phyloP scores from a whole-genome alignment of 2,797 vertebrate genomes.

The Atherinosoma microstoma region DNA sequence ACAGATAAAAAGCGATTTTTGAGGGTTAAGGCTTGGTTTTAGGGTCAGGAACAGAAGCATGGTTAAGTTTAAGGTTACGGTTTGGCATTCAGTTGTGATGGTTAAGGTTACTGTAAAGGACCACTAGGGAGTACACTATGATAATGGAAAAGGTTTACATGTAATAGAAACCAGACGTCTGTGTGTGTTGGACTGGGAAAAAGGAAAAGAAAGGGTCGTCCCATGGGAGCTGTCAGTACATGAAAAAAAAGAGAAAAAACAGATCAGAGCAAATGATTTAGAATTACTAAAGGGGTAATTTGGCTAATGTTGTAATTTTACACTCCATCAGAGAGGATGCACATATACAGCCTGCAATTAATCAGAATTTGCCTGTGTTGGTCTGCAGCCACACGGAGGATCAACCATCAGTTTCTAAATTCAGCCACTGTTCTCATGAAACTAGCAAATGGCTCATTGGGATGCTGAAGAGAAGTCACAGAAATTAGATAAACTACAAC shows the following conservation, averaged over 20 bases:
- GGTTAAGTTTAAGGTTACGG: not conserved
- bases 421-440: conserved; percentile 36
- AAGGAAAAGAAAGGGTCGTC: conserved; percentile 42
- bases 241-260: conserved; percentile 36
- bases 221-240: conserved; percentile 59
- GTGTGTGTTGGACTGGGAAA: conserved; percentile 1
- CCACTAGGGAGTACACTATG: not conserved
- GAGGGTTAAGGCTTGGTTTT: not conserved
- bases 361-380: conserved; percentile 74
- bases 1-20: not conserved
- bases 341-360: conserved; percentile 75
- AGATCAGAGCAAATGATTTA: conserved; percentile 75
- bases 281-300: conserved; percentile 81
- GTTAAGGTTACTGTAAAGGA: not conserved
- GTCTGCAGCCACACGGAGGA: conserved; percentile 38
- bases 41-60: not conserved
- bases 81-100: not conserved
- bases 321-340: conserved; percentile 84
- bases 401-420: conserved; percentile 34
- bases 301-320: conserved; percentile 85
- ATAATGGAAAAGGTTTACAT: not conserved
- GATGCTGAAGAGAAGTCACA: conserved; percentile 18
- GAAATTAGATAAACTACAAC: conserved; percentile 23
- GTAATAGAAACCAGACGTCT: not conserved
- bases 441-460: conserved; percentile 34